A percentile compares a stretch with the other conserved stretches of the same genome.
Evolutionary conservation across 2,113 vertebrate genomes (phyloP).

Genomic region (Ammodytes dubius): DNA sequence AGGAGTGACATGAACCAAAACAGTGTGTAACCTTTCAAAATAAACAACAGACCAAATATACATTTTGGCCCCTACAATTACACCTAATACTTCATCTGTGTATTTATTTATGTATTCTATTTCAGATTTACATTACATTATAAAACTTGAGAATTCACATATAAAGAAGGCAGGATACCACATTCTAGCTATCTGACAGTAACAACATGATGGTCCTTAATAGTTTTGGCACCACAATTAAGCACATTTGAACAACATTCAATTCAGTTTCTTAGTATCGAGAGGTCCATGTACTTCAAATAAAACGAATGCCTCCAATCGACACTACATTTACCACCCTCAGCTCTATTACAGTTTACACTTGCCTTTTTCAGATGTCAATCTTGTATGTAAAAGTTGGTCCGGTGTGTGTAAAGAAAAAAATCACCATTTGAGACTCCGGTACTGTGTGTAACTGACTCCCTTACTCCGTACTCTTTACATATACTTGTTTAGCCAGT

Average conservation of each 20-base stretch:
- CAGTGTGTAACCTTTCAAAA: no score
- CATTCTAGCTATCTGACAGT: no score
- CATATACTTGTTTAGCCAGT: constrained; percentile 91
- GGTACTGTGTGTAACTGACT: background rate
- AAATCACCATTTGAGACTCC: background rate
- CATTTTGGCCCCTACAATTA: no score
- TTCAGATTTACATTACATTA: background rate
- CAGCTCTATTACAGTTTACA: background rate
- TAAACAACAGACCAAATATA: no score
- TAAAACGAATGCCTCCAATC: background rate
- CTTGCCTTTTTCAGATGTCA: background rate
- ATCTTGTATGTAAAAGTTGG: background rate
- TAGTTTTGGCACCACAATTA: background rate
- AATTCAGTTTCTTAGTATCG: background rate
- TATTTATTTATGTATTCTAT: background rate
- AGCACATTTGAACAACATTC: background rate
- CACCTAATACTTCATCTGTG: background rate
- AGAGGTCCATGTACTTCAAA: background rate
- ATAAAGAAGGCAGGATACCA: background rate
- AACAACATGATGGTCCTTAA: no score
- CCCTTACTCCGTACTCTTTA: constrained; percentile 56
- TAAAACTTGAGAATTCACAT: background rate
- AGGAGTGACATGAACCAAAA: no score
- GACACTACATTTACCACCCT: background rate
- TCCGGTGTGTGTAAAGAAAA: background rate